Evolutionary conservation across 2,113 vertebrate genomes (phyloP), one percentile per base, ranked within the genome.

Genomic region (Pedetes capensis): DNA sequence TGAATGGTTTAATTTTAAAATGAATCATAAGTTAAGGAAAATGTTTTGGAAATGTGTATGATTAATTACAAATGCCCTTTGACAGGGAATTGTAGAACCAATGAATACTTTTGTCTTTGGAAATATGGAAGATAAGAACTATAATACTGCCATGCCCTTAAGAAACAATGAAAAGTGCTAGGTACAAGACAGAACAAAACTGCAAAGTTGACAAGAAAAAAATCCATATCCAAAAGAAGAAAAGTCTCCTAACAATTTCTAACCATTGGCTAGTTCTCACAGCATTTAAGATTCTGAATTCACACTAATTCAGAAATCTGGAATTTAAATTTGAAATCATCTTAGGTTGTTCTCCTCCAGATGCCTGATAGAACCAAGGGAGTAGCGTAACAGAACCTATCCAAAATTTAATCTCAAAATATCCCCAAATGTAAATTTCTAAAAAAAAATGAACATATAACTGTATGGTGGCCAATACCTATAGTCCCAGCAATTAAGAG

Each of bases 241-340:
- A 51, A 9, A 61, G 14, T 69, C 20, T 12, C 37, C 12, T 82
- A 16, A 47, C 47, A 74, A 37, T 64, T 86, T 86, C 61, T 81
- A 89, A 29, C 17, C 8, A 37, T 53, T 74, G 57, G 34, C 44
- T 34, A 66, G 13, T 42, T 82, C 37, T 69, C 8, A 82, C 16
- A 44, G 32, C 4, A 3, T 18, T 83, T 82, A 93, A 44, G 57
- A 72, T 81, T 82, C 42, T 51, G 53, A 76, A 76, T 76, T 76
- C 14, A 91, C 22, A 76, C 5, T 72, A 68, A 66, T 91, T 64
- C 17, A 86, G 16, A 91, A 90, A n/a, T 51, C 13, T 68, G 8
- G 23, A 63, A 66, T 63, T 95, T 87, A 82, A n/a, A 83, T 83
- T 64, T 84, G 63, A 72, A 90, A 89, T 80, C 42, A 32, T 39